phyloP scores from a whole-genome alignment of 2,797 vertebrate genomes.

The Sebastes aleutianus region DNA sequence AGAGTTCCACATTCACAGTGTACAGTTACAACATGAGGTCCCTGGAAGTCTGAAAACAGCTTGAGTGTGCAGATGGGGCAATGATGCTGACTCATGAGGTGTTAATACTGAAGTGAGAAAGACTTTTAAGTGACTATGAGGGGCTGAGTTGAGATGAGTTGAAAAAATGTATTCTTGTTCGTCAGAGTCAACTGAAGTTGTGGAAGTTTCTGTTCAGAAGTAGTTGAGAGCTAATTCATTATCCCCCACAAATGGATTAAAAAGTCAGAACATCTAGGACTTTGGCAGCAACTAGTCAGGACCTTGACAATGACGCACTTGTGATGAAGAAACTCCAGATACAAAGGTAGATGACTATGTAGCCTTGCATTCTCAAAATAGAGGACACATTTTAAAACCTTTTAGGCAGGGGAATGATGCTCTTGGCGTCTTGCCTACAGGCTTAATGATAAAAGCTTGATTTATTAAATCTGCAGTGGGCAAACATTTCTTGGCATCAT shows the following conservation, averaged over 20 bases:
- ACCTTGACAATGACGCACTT: not conserved
- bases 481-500: too few relatives aligned
- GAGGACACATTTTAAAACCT: not conserved
- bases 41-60: conserved; percentile 42
- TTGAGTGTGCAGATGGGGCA: conserved; percentile 45
- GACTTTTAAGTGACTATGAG: conserved; percentile 16
- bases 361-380: not conserved
- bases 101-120: conserved; percentile 34
- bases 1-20: not conserved
- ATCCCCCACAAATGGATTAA: conserved; percentile 1
- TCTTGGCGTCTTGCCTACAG: not conserved
- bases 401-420: not conserved
- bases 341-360: not conserved
- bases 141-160: not conserved
- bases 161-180: conserved; percentile 1
- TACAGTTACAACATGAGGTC: conserved; percentile 1
- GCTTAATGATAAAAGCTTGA: not conserved
- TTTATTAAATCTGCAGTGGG: not conserved
- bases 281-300: not conserved
- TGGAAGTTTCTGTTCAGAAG: not conserved
- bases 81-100: conserved; percentile 45
- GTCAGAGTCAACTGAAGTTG: not conserved
- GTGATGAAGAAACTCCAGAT: not conserved
- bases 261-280: not conserved
- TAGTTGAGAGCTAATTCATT: not conserved